phyloP scores from a whole-genome alignment of 1,140 invertebrate genomes.

The Triops cancriformis region DNA sequence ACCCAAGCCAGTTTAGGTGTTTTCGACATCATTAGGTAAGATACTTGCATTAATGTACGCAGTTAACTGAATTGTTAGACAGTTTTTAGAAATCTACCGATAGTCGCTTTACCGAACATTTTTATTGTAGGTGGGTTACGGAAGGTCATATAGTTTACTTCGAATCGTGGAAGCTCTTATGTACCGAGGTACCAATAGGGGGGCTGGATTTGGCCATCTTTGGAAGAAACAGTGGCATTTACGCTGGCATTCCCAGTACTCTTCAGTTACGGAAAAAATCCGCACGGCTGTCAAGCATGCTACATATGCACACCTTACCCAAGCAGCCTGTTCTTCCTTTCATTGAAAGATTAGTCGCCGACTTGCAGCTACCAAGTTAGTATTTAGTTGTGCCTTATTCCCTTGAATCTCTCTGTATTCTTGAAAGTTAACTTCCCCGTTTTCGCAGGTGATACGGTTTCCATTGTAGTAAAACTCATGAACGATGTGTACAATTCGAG shows the following conservation, averaged over 20 bases:
- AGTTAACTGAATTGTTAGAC: too few relatives aligned
- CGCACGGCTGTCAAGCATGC: neutral
- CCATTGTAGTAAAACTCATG: neutral
- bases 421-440: neutral
- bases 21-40: neutral
- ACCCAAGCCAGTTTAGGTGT: neutral
- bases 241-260: neutral
- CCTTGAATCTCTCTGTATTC: neutral
- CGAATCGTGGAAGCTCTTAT: neutral
- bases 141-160: neutral
- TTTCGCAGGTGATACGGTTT: neutral
- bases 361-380: neutral
- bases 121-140: neutral
- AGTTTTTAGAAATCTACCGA: neutral
- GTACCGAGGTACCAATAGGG: neutral
- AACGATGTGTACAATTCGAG: neutral
- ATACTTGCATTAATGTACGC: neutral
- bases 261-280: neutral
- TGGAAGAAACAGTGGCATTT: neutral
- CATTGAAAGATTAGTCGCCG: neutral
- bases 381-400: neutral
- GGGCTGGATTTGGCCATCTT: neutral
- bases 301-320: neutral
- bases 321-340: neutral
- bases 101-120: neutral